Evolutionary conservation across 2,888 invertebrate genomes (phyloP), one percentile per base, ranked within the genome.

Genomic region (Glyphotaelius pellucidus): DNA sequence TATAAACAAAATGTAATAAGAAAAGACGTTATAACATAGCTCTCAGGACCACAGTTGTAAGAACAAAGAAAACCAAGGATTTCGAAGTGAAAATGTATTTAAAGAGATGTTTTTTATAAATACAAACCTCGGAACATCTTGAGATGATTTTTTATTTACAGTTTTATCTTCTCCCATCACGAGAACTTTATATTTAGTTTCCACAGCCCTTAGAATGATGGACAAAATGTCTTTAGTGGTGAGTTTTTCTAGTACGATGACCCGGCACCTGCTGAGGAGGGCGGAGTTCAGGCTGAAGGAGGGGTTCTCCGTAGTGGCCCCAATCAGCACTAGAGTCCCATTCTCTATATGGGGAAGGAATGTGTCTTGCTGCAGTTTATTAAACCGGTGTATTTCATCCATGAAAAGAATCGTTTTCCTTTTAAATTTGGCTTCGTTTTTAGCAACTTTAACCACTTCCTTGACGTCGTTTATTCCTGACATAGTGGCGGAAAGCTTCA

Each of bases 271-370:
- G 94, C 98, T 98, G 15, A 98, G 95, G 67, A 98, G 95, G 0
- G 98, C 98, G 93, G 97, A 97, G 95, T 98, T 98, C 89, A 98
- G 96, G 94, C 97, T 97, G 94, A 98, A 98, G 0, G 98, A 98
- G n/a, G 98, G 98, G 95, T 98, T 98, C 95, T 98, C 98, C 80
- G 98, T 98, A 0, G 98, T 98, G 0, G 98, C 98, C 47, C 98
- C 98, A 92, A 98, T 96, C 92, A 98, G 95, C 84, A 96, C 97
- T 80, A 98, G 97, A 42, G 97, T 97, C 0, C 98, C 98, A 95
- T 97, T 97, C 95, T 98, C 98, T 30, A 98, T 97, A 95, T 98
- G 97, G 4, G 98, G 97, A 92, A 98, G 95, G 95, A 98, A 98
- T 89, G 97, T 97, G 94, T 98, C 98, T 95, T 98, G 98, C 94